phyloP scores from a whole-genome alignment of 2,113 vertebrate genomes.

The Paralichthys olivaceus region DNA sequence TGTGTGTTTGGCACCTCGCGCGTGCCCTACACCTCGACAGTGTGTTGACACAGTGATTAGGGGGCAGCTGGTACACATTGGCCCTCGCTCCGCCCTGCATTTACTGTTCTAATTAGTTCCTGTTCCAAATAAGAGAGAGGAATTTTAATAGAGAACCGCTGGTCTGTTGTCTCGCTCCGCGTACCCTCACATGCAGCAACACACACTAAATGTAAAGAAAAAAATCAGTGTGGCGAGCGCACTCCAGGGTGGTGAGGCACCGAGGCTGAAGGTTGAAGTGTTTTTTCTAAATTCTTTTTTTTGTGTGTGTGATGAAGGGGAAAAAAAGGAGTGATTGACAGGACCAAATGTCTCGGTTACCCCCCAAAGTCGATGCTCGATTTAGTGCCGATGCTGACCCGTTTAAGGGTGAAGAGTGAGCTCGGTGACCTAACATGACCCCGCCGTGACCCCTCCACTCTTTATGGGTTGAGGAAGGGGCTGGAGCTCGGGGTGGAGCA shows the following conservation, averaged over 20 bases:
- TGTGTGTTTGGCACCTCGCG: slow-evolving; percentile 67
- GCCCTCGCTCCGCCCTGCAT: slow-evolving; percentile 74
- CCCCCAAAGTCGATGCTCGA: slow-evolving; percentile 39
- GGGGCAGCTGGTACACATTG: slow-evolving; percentile 80
- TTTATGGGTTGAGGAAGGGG: slow-evolving; percentile 50
- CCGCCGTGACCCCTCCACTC: slow-evolving; percentile 57
- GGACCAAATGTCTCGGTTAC: slow-evolving; percentile 44
- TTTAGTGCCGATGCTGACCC: slow-evolving; percentile 54
- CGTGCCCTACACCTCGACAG: slow-evolving; percentile 73
- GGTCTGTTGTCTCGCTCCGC: slow-evolving; percentile 48
- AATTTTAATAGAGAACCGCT: slow-evolving; percentile 81
- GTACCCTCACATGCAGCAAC: slow-evolving; percentile 54
- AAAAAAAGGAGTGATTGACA: slow-evolving; percentile 55
- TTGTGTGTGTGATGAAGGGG: slow-evolving; percentile 25
- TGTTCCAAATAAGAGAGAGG: slow-evolving; percentile 79
- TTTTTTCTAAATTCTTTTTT: slow-evolving; percentile 31
- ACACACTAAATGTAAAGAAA: not conserved
- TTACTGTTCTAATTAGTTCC: slow-evolving; percentile 83
- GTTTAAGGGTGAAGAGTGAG: slow-evolving; percentile 50
- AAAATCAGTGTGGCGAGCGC: slow-evolving; percentile 1
- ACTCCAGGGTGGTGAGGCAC: slow-evolving; percentile 9
- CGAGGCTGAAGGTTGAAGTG: slow-evolving; percentile 1
- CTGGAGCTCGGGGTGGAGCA: slow-evolving; percentile 27
- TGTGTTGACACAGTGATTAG: slow-evolving; percentile 82
- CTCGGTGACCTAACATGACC: slow-evolving; percentile 73